phyloP scores from a whole-genome alignment of 2,113 vertebrate species.

The Bufo bufo region DNA sequence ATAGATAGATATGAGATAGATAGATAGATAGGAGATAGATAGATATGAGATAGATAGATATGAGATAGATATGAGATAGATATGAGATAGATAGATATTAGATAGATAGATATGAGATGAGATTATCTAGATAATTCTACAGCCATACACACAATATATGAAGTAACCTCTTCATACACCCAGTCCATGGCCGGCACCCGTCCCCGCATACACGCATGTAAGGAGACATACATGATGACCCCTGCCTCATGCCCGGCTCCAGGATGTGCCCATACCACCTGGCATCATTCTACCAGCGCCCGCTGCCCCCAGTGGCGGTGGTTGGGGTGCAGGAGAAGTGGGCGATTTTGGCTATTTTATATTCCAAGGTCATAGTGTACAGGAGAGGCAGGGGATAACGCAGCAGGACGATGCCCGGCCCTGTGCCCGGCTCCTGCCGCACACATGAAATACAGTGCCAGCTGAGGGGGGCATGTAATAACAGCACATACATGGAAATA shows the following conservation, averaged over 20 bases:
- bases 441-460: background rate
- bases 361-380: conserved; percentile 17
- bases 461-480: background rate
- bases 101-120: background rate
- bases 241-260: too few relatives aligned
- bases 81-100: background rate
- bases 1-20: background rate
- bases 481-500: background rate
- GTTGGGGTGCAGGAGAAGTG: background rate
- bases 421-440: background rate
- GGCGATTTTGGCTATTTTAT: background rate
- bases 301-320: background rate
- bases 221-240: too few relatives aligned
- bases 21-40: background rate
- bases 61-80: too few relatives aligned
- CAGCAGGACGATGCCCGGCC: background rate
- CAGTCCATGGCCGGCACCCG: too few relatives aligned
- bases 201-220: too few relatives aligned
- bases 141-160: background rate
- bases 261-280: background rate
- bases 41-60: too few relatives aligned
- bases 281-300: background rate
- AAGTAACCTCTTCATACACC: background rate
- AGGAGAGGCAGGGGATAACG: background rate
- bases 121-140: background rate